Base-by-base conservation (phyloP, 53 echinoderm and acorn worm species). In the Stichopus horrens region DNA sequence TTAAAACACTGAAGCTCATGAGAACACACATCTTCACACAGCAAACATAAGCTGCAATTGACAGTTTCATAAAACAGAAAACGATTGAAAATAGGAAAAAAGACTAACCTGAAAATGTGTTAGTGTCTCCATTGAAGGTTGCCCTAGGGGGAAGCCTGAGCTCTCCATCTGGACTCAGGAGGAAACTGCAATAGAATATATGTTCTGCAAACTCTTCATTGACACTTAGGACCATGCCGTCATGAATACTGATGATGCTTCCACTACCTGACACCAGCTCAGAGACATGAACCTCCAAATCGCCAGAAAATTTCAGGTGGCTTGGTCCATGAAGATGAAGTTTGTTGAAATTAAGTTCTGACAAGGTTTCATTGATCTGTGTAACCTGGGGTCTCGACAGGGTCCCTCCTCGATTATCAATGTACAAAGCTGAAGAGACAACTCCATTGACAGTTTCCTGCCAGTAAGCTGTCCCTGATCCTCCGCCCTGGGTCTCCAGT, bases 181-280 rank as follows among this genome's bases (percentile, higher is more conserved):
- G 74, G 87, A 94, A 94, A 87, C 96, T 96, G 68, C 96, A 94
- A 10, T 78, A 80, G 74, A 96, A 90, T 20, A 73, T 55, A 55
- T 90, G 88, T 52, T 90, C 85, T 56, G 88, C 79, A 54, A 90
- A 86, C 23, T 88, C 87, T 53, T 90, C 92, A 37, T 92, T 91
- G 53, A 96, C 58, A 77, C 94, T 93, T 58, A 96, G 87, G 37
- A 90, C 88, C 96, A 96, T 96, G 51, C 90, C 91, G 83, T 94
- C 90, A 76, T 96, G 96, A 80, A 96, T 88, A 56, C 82, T 88
- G 81, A 96, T 90, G 8, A 89, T 87, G 63, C 94, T 53, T 19
- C 79, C 79, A 79, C 79, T 55, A 19, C 54, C 8, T 14, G 79
- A 54, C 53, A 55, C 53, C 54, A 79, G 54, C 6, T 53, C 54